These are phyloP conservation scores for Silurus lanzhouensis DNA, from an alignment of 2,797 vertebrate species.

Conservation along the genomic window DNA sequence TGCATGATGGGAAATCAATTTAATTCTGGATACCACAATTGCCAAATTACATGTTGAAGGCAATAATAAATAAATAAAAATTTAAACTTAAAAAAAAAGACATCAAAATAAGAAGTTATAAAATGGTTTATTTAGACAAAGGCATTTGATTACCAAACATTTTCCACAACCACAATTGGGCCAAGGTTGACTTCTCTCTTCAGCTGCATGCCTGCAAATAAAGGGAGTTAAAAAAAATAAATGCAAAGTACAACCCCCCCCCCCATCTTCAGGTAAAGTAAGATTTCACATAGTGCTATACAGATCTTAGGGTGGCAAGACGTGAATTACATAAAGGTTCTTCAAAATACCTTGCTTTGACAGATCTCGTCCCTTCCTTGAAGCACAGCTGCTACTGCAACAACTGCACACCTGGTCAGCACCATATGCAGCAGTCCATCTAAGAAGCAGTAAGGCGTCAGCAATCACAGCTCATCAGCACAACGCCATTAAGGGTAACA, in stretches of 20 bases:
- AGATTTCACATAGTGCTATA: neutral
- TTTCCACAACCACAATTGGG: conserved; percentile 26
- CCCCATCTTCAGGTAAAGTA: too few species aligned
- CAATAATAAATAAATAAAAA: too few species aligned
- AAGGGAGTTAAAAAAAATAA: too few species aligned
- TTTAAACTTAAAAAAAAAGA: too few species aligned
- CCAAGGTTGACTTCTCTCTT: conserved; percentile 11
- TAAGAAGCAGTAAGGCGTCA: conserved; percentile 27
- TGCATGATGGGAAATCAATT: too few species aligned
- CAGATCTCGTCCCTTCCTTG: conserved; percentile 5
- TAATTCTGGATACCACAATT: too few species aligned
- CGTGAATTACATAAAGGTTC: neutral
- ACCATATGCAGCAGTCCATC: conserved; percentile 67
- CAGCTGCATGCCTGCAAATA: conserved; percentile 8
- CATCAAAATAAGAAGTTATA: too few species aligned
- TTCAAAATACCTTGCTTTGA: neutral
- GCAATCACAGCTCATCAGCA: neutral
- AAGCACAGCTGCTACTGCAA: conserved; percentile 63
- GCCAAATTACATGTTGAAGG: too few species aligned
- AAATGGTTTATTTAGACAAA: neutral
- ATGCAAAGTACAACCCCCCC: too few species aligned
- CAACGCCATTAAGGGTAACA: rapidly evolving
- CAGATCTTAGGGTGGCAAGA: neutral
- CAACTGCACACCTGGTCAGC: conserved; percentile 60
- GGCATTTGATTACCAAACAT: neutral